Conservation (phyloP, 2,113 vertebrate genomes). For the Erythrolamprus reginae region DNA sequence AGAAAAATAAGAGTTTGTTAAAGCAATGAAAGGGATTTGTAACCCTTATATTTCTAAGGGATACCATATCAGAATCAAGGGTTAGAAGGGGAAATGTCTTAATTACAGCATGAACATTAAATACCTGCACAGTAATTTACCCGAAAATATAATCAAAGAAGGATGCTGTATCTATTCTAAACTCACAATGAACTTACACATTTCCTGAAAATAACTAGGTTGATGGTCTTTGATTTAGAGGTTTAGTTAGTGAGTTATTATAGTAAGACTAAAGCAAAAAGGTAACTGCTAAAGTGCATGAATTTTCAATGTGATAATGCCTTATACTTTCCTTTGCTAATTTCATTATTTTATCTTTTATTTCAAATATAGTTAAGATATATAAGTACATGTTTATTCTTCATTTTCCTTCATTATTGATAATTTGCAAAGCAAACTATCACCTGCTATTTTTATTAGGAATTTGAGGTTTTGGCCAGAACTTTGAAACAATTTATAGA, state of each 20-base stretch:
- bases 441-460: background rate
- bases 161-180: constrained; percentile 34
- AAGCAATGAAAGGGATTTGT: constrained; percentile 78
- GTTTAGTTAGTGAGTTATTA: background rate
- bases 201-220: constrained; percentile 9
- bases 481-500: background rate
- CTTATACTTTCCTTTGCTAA: background rate
- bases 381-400: background rate
- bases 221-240: constrained; percentile 23
- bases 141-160: constrained; percentile 55
- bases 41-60: constrained; percentile 84
- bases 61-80: constrained; percentile 77
- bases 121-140: constrained; percentile 81
- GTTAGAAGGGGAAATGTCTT: constrained; percentile 76
- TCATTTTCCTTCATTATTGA: background rate
- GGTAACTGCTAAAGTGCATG: background rate
- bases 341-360: background rate
- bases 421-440: background rate
- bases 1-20: constrained; percentile 83
- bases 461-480: background rate
- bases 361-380: constrained; percentile 20
- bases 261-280: background rate
- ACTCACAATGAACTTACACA: constrained; percentile 25
- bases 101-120: constrained; percentile 77
- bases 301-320: background rate